phyloP scores from a whole-genome alignment of 2,888 invertebrate species.

The Rhamphomyia laevipes region DNA sequence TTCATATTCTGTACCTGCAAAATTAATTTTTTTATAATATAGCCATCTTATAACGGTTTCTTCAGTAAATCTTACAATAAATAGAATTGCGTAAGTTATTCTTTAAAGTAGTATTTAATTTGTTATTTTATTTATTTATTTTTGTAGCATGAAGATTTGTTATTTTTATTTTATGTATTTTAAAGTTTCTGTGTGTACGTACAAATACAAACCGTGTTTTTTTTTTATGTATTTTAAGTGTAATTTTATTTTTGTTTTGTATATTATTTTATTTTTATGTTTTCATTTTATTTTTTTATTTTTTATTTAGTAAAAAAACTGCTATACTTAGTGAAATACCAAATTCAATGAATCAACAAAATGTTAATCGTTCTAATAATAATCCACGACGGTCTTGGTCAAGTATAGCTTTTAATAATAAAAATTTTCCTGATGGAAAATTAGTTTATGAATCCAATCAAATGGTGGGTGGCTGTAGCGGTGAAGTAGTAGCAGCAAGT shows the following conservation, averaged over 20 bases:
- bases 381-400: conserved; percentile 23
- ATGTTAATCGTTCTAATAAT: conserved; percentile 8
- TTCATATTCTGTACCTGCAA: too few relatives aligned
- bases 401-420: conserved; percentile 24
- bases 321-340: conserved; percentile 17
- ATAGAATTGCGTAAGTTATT: conserved; percentile 81
- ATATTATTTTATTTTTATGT: conserved; percentile 9
- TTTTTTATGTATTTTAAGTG: conserved; percentile 4
- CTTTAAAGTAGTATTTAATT: conserved; percentile 11
- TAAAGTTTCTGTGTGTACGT: conserved; percentile 11
- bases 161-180: conserved; percentile 1
- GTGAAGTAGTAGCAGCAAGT: conserved; percentile 22
- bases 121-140: conserved; percentile 9
- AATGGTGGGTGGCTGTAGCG: conserved; percentile 18
- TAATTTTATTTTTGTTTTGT: too few relatives aligned
- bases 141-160: conserved; percentile 8
- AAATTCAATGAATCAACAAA: conserved; percentile 14
- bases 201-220: too few relatives aligned
- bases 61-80: conserved; percentile 83
- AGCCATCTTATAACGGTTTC: conserved; percentile 89
- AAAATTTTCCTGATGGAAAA: conserved; percentile 24
- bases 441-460: conserved; percentile 21
- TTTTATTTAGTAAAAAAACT: conserved; percentile 19
- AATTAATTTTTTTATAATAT: conserved; percentile 30
- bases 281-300: conserved; percentile 11